Evolutionary conservation across 2,113 vertebrate genomes (phyloP).

Genomic region (Neodontobutis hainanensis): DNA sequence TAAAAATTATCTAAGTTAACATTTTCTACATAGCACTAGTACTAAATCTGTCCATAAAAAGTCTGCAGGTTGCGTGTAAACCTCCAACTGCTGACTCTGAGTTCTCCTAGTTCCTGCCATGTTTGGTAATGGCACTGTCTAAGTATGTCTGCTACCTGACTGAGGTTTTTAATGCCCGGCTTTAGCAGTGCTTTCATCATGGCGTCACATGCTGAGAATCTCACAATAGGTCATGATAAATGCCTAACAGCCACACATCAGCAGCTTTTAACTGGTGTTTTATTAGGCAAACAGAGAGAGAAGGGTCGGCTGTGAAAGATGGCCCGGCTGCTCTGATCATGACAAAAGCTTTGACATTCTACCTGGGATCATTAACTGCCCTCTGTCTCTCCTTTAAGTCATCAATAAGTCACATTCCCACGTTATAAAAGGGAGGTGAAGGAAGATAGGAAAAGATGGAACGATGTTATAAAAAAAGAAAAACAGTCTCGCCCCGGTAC

Average conservation of each 20-base stretch:
- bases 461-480: conserved; percentile 3
- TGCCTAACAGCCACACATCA: conserved; percentile 11
- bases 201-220: conserved; percentile 21
- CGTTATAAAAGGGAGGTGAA: conserved; percentile 4
- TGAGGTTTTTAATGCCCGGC: conserved; percentile 26
- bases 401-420: conserved; percentile 30
- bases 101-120: conserved; percentile 8
- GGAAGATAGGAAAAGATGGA: conserved; percentile 8
- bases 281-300: conserved; percentile 24
- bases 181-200: conserved; percentile 25
- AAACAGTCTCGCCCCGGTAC: conserved; percentile 47
- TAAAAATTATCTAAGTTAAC: too few relatives aligned
- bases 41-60: not conserved
- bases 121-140: conserved; percentile 6
- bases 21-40: not conserved
- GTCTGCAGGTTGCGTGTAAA: not conserved
- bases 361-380: conserved; percentile 28
- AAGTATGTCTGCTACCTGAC: conserved; percentile 21
- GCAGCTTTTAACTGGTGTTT: conserved; percentile 23
- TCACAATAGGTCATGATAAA: conserved; percentile 14
- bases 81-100: conserved; percentile 1
- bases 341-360: conserved; percentile 29
- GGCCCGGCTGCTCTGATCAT: conserved; percentile 18
- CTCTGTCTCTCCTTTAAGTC: conserved; percentile 23
- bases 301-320: conserved; percentile 10